These are phyloP conservation scores for Sterrhoptilus dennistouni DNA, from an alignment of 2,113 vertebrate species.

Conservation along the genomic window DNA sequence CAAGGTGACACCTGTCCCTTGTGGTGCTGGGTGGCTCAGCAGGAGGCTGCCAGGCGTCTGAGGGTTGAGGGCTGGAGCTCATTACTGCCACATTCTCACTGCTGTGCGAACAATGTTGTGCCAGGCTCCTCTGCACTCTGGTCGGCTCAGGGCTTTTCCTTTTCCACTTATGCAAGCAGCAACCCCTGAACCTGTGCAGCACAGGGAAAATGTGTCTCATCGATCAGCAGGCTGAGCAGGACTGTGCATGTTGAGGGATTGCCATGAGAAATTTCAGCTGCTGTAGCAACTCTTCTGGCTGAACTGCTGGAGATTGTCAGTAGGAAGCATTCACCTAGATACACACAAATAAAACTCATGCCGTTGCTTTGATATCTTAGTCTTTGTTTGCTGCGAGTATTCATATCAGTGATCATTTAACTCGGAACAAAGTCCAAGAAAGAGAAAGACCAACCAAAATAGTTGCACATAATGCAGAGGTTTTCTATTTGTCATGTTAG, in stretches of 20 bases:
- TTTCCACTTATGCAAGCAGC: neutral
- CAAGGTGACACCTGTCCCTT: neutral
- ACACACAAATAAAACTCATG: neutral
- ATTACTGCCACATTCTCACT: neutral
- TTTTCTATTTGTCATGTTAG: neutral
- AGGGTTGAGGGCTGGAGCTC: neutral
- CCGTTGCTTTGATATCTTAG: neutral
- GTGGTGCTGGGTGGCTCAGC: neutral
- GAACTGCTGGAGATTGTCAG: neutral
- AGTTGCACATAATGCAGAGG: neutral
- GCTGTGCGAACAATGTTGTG: fast-evolving
- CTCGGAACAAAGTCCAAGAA: neutral
- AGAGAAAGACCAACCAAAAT: neutral
- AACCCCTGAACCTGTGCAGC: neutral
- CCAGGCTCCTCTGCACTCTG: neutral
- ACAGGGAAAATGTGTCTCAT: neutral
- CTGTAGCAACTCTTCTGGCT: neutral
- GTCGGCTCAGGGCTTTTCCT: neutral
- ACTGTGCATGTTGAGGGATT: fast-evolving
- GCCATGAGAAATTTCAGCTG: neutral
- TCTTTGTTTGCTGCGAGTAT: neutral
- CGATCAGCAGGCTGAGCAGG: neutral
- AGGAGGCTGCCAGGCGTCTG: fast-evolving
- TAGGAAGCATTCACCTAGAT: neutral
- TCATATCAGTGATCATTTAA: neutral